Base-by-base conservation (phyloP, 2,797 vertebrate species). In the Threskiornis aethiopicus region DNA sequence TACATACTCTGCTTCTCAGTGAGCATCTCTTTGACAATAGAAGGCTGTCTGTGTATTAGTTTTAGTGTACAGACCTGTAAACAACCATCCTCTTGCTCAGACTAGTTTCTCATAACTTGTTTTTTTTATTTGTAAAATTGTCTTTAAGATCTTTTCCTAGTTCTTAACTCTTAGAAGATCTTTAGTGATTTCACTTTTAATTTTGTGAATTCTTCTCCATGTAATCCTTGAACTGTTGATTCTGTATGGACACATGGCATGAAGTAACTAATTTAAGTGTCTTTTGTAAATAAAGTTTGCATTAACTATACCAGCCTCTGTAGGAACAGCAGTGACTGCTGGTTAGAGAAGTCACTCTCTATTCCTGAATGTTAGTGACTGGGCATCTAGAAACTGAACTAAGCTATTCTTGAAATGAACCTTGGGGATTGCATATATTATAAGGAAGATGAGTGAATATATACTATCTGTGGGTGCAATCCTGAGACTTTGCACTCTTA, bases 231-330 rank as follows among this genome's bases (percentile, higher is more conserved):
- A 98, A 98, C 98, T 97, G 98, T 98, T 97, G 97, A 98, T 98
- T 99, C 98, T 98, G 98, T 99, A 98, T 98, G 98, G 98, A 98
- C 98, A 99, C 99, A 99, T 99, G 98, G 98, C 99, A 99, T 99
- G 99, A 99, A 97, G 98, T 98, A 98, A 98, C 98, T 98, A 98
- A 98, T 98, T 98, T 98, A 98, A 98, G 97, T 98, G 97, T 98
- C 98, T 98, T 99, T 98, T 99, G 98, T 99, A 99, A 99, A 99
- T 99, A 99, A 99, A 99, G 98, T 99, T 99, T 99, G 98, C 98
- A 98, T 99, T 99, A 99, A 98, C 97, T 97, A 90, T 97, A 95
- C 89, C 89, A 85, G 93, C 95, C 96, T 98, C 85, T 91, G 51
- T 76, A 94, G 95, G 90, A 95, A 79, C 88, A 96, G 85, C 79